phyloP scores from a whole-genome alignment of 2,113 vertebrate species.

The Cynocephalus volans region DNA sequence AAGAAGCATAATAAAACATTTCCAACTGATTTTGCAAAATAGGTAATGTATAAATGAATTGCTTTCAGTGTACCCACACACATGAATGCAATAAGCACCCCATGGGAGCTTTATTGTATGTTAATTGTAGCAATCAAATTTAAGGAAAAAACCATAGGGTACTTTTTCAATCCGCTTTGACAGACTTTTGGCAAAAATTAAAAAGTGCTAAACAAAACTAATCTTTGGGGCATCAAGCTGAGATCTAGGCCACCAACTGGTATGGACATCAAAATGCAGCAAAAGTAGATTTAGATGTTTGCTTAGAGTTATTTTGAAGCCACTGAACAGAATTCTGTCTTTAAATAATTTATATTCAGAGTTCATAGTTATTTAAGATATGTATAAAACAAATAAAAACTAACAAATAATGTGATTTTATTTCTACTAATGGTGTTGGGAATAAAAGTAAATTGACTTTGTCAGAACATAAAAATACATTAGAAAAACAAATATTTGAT shows the following conservation, averaged over 20 bases:
- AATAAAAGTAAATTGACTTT: neutral
- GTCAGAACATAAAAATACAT: neutral
- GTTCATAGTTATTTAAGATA: neutral
- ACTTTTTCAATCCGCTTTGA: constrained; percentile 57
- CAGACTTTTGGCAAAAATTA: constrained; percentile 66
- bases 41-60: constrained; percentile 66
- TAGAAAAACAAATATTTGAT: constrained; percentile 18
- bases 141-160: constrained; percentile 64
- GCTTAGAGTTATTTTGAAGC: neutral
- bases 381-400: neutral
- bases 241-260: neutral
- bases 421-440: neutral
- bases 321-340: neutral
- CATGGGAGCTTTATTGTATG: constrained; percentile 73
- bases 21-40: constrained; percentile 63
- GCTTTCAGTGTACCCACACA: constrained; percentile 20
- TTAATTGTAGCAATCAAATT: constrained; percentile 79
- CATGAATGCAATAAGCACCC: constrained; percentile 6
- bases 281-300: constrained; percentile 13
- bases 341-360: constrained; percentile 42
- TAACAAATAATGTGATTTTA: neutral
- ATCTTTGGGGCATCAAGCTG: neutral
- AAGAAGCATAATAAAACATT: constrained; percentile 75
- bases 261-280: neutral
- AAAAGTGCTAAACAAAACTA: constrained; percentile 42